Base-by-base conservation (phyloP, 2,113 vertebrate species). In the Myanophis thanlyinensis region DNA sequence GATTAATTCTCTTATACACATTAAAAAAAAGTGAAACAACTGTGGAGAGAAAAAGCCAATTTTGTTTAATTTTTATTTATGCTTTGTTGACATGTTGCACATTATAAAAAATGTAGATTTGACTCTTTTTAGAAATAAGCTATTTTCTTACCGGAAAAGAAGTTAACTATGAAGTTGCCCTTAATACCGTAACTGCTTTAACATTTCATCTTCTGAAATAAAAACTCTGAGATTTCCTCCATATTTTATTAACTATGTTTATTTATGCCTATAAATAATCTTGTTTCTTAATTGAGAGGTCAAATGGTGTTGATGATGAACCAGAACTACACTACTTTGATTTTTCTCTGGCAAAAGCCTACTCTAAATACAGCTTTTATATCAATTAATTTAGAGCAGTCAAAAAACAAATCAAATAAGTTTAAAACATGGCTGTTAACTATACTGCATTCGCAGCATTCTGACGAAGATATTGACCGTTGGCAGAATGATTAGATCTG, bases 341-440 rank as follows among this genome's bases (percentile, higher is more conserved):
- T 20, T 85, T 95, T 67, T 44, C n/a, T 85, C 0, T 52, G 48
- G 12, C 44, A 27, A 94, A 51, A 30, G 87, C 48, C 12, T 22
- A 88, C 80, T 62, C 85, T 54, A 95, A 15, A 85, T 93, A 51
- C 13, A 92, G 18, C 30, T 89, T 91, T 90, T 53, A 8, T 30
- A 87, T 49, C 6, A 22, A 40, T 35, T 5, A 62, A 84, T 51
- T 4, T 35, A 12, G 0, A 87, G 27, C 90, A 6, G 30, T 27
- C 40, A 20, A 67, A n/a, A 48, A 93, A 40, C 5, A 80, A n/a
- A 56, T 67, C 13, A 88, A 51, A 12, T 15, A 80, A 87, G 67
- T 12, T 11, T 67, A 13, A 92, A 56, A 40, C 89, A 67, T 88
- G 40, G 49, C 90, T 20, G 27, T 20, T 87, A 27, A 90, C 53